Base-by-base conservation (phyloP, 2,113 vertebrate species). In the Megaceryle torquata region DNA sequence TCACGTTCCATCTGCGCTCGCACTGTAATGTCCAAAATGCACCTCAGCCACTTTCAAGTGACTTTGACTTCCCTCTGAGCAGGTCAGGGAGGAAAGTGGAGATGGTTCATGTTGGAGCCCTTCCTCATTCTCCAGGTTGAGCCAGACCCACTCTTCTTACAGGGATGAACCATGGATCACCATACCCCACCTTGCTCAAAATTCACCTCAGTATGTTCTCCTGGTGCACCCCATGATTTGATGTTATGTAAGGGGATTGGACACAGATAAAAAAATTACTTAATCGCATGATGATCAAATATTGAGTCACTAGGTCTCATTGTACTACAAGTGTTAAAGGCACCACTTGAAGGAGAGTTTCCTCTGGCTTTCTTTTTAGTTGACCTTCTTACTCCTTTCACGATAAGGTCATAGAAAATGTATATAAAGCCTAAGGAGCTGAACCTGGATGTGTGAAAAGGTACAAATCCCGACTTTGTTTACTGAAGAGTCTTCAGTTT, bases 211-310 rank as follows among this genome's bases (percentile, higher is more conserved):
- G 3, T 2, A 1, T 9, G 20, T 6, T 39, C 37, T 53, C 8
- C 0, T 39, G 57, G 43, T 43, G 39, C 43, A 37, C 5, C 19
- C 64, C 33, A 46, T 21, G 56, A 41, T 19, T 28, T 37, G 43
- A 72, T 71, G 18, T 43, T 31, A 1, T 9, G 7, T 15, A 25
- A 48, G 19, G 69, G 10, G 5, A 5, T 5, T 3, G 3, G 16
- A 35, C 51, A 17, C 8, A n/a, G 51, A 29, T 11, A 17, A 82
- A 44, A 75, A 61, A 35, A 18, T 44, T 1, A 10, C 19, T 57
- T 14, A 3, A 3, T 1, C 1, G 1, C 11, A 4, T 11, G 43
- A 3, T 0, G 0, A 33, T 8, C 26, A 39, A 63, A 56, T 51
- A 22, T 4, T 2, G 5, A 5, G 46, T 31, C 43, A 13, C 24